phyloP scores from a whole-genome alignment of 2,797 vertebrate genomes.

The Enteromius argenteus region DNA sequence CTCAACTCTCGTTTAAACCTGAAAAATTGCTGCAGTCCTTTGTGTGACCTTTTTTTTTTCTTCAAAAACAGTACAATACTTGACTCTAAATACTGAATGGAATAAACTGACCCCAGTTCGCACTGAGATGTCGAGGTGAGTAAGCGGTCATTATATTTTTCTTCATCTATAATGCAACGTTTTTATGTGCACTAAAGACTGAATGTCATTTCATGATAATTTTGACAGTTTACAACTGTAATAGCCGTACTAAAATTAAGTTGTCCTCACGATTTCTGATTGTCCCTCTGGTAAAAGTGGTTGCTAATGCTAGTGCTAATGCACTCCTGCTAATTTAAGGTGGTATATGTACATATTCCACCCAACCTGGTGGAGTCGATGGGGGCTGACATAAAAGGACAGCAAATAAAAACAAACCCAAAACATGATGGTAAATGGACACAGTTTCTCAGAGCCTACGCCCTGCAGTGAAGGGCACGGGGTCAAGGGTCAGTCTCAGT shows the following conservation, averaged over 20 bases:
- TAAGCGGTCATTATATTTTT: slow-evolving; percentile 44
- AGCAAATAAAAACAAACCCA: slow-evolving; percentile 68
- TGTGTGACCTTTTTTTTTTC: slow-evolving; percentile 73
- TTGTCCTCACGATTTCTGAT: slow-evolving; percentile 11
- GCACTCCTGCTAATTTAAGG: slow-evolving; percentile 21
- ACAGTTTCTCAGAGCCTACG: slow-evolving; percentile 71
- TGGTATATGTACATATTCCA: slow-evolving; percentile 64
- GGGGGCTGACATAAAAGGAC: background rate
- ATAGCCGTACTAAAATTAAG: background rate
- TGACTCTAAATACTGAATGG: slow-evolving; percentile 76
- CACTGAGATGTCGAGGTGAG: slow-evolving; percentile 71
- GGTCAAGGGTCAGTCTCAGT: slow-evolving; percentile 72
- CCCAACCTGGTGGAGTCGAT: slow-evolving; percentile 67
- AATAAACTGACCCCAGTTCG: slow-evolving; percentile 69
- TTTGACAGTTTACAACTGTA: slow-evolving; percentile 32
- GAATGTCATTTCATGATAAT: slow-evolving; percentile 26
- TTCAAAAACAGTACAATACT: slow-evolving; percentile 75
- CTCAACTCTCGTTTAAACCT: slow-evolving; percentile 64
- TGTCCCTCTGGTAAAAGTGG: slow-evolving; percentile 27
- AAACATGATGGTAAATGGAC: slow-evolving; percentile 77
- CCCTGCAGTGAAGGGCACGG: slow-evolving; percentile 48
- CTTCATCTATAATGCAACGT: slow-evolving; percentile 32
- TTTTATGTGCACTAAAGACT: slow-evolving; percentile 52
- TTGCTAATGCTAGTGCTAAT: slow-evolving; percentile 41
- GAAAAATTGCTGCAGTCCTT: slow-evolving; percentile 82